These are phyloP conservation scores for Balearica regulorum DNA, from an alignment of 2,797 vertebrate species.

Conservation along the genomic window DNA sequence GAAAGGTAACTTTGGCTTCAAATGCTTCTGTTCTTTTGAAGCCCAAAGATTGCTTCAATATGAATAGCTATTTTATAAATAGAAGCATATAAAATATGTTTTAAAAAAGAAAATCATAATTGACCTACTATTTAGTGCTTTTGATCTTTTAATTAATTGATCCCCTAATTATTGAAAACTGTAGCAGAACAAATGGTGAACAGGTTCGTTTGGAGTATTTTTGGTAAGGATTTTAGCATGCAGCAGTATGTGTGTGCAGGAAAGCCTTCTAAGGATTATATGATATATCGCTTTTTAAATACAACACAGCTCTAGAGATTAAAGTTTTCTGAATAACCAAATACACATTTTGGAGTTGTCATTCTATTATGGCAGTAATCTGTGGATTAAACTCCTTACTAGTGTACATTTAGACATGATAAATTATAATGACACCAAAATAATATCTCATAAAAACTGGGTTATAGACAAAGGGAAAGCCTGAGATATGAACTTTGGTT, in stretches of 20 bases:
- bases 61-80: slow-evolving; percentile 22
- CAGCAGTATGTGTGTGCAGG: not conserved
- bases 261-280: not conserved
- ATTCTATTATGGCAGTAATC: not conserved
- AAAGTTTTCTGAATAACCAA: not conserved
- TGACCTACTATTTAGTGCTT: slow-evolving; percentile 23
- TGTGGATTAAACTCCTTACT: not conserved
- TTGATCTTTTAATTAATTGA: slow-evolving; percentile 46
- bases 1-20: not conserved
- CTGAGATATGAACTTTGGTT: not conserved
- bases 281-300: not conserved
- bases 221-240: not conserved
- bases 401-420: not conserved
- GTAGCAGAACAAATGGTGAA: slow-evolving; percentile 11
- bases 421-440: not conserved
- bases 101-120: not conserved
- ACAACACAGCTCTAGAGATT: not conserved
- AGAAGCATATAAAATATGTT: not conserved
- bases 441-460: not conserved
- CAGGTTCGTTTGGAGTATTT: not conserved
- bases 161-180: slow-evolving; percentile 9
- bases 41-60: not conserved
- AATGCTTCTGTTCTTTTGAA: not conserved
- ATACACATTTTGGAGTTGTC: not conserved
- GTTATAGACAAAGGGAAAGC: not conserved